Base-by-base conservation (phyloP, 1,140 invertebrate genomes). In the Drosophila nigromelanica region DNA sequence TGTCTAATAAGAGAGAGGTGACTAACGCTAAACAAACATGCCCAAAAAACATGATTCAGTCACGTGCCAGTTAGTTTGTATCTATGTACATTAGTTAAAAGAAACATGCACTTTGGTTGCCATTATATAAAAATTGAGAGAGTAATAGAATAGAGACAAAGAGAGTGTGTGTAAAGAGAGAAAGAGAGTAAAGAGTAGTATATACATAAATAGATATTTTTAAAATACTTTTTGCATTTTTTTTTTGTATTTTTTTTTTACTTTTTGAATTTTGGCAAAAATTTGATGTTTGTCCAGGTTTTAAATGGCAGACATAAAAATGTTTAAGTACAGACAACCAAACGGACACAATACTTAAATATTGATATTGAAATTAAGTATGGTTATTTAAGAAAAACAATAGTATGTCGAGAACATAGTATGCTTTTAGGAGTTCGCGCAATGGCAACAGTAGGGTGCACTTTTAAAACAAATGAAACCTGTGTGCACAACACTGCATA, bases 261-360 rank as follows among this genome's bases (percentile, higher is more conserved):
- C 59, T 77, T 80, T 89, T 90, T 71, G 60, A 66, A 70, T 80
- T 89, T 89, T 89, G 87, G 68, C 76, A 87, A 73, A 78, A 86
- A 87, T 86, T 82, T 56, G 15, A 87, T 70, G 59, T 66, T 80
- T 47, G 68, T 80, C 80, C 78, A 86, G 81, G 63, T 76, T 68
- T 77, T 67, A 50, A 82, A 83, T 90, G 90, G 90, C 77, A 91
- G 90, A 85, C 90, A 91, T 91, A 91, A 91, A 91, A 91, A 91
- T 91, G 90, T 91, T 91, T 89, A 91, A 87, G 90, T 80, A 91
- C 90, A 91, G 90, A 91, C 90, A 91, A 91, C 90, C 89, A 86
- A 78, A 81, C 82, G 82, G 81, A 90, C 87, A 87, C 79, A 89
- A 87, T 86, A 86, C 83, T 87, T 89, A 87, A 87, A 71, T 89